These are phyloP conservation scores for Ptilorrhoa leucosticta DNA, from an alignment of 2,113 vertebrate species.

Conservation along the genomic window DNA sequence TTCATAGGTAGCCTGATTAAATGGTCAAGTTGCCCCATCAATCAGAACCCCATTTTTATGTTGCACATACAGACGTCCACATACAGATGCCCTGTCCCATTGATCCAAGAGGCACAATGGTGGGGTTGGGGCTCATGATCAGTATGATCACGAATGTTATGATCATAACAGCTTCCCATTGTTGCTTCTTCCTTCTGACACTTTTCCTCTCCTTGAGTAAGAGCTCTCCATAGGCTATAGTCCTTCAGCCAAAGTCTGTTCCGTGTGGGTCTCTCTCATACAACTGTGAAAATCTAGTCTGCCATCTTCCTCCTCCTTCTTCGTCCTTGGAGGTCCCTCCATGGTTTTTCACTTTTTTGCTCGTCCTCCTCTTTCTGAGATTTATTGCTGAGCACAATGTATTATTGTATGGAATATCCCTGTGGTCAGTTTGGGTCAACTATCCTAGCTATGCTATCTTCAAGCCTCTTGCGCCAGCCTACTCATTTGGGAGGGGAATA, in stretches of 20 bases:
- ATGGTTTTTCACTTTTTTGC: not conserved
- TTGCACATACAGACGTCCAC: too few species aligned
- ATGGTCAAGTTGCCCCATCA: fast-evolving
- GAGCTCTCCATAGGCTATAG: not conserved
- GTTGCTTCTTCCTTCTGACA: not conserved
- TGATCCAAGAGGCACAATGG: not conserved
- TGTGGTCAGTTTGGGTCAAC: not conserved
- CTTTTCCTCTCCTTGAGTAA: not conserved
- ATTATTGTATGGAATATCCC: not conserved
- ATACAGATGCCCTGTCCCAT: not conserved
- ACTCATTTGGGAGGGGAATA: not conserved
- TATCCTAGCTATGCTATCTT: not conserved
- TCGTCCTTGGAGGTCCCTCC: not conserved
- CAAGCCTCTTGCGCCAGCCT: not conserved
- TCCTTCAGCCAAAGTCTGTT: not conserved
- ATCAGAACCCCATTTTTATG: not conserved
- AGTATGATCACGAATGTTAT: too few species aligned
- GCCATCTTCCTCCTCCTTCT: not conserved
- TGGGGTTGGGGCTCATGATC: not conserved
- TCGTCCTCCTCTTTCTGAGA: not conserved
- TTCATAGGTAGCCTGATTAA: not conserved
- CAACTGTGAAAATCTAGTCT: not conserved
- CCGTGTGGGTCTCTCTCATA: not conserved
- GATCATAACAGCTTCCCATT: not conserved
- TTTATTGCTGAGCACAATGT: not conserved